Conservation (phyloP, 2,888 invertebrate genomes). For the Pseudoips prasinana region DNA sequence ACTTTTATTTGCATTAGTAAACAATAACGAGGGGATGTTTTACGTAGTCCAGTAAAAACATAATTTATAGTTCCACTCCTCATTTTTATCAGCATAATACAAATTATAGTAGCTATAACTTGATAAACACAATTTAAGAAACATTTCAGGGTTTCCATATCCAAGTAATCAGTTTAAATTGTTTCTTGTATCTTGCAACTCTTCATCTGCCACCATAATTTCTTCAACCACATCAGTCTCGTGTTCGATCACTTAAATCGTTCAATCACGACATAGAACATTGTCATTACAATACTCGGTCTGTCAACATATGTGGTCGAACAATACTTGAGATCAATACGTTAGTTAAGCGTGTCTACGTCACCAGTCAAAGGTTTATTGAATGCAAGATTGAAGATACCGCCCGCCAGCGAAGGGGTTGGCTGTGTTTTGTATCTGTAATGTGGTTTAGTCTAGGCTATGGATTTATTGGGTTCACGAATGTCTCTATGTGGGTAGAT, state of each 20-base stretch:
- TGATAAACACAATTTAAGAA: no score
- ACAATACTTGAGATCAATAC: slow-evolving; percentile 69
- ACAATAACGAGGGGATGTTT: slow-evolving; percentile 44
- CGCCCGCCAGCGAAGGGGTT: slow-evolving; percentile 61
- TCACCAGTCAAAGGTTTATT: slow-evolving; percentile 67
- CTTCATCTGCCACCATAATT: no score
- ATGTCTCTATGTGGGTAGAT: background rate
- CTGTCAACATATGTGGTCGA: slow-evolving; percentile 46
- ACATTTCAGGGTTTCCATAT: no score
- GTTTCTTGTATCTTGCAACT: no score
- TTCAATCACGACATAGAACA: slow-evolving; percentile 33
- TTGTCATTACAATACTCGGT: slow-evolving; percentile 33
- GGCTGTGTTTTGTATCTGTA: slow-evolving; percentile 19
- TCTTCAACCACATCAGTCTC: no score
- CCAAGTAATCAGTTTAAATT: no score
- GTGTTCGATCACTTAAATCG: slow-evolving; percentile 11
- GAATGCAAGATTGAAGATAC: slow-evolving; percentile 69
- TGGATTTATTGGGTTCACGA: slow-evolving; percentile 13
- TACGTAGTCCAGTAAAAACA: slow-evolving; percentile 21
- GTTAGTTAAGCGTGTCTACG: slow-evolving; percentile 66
- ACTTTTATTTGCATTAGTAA: slow-evolving; percentile 67
- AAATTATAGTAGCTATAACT: no score
- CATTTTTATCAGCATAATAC: no score
- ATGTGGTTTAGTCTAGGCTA: slow-evolving; percentile 25
- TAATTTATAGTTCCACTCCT: no score